Base-by-base conservation (phyloP, 2,113 vertebrate species). In the Rynchops niger region DNA sequence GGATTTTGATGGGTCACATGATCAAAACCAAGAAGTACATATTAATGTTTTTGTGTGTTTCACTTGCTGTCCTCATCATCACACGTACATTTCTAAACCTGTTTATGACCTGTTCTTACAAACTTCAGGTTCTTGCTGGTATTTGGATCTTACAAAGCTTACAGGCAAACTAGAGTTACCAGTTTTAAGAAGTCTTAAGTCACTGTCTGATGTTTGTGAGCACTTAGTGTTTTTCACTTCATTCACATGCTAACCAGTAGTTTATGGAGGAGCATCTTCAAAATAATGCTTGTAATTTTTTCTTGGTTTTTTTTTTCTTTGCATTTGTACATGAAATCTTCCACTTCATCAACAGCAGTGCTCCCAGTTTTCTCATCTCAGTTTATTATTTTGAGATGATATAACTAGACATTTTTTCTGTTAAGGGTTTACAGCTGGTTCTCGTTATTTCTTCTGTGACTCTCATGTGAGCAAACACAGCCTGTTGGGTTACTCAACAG, bases 381-480 rank as follows among this genome's bases (percentile, higher is more conserved):
- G 76, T 62, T 96, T 86, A 74, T 80, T 85, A 42, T 15, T 80
- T 71, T 67, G 82, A 40, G 59, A 76, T 73, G 61, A 81, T 79
- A 67, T 78, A 83, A 81, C 27, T 50, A 32, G 23, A 52, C 52
- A 15, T 94, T 90, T 95, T 95, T 92, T 94, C 50, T n/a, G 67
- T 66, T 61, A 71, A 71, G 50, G 80, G 40, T 80, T 86, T 95
- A 49, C 50, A 87, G 29, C 45, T 76, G 25, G 43, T 93, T 78
- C 85, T 86, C n/a, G 15, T 77, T 77, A 86, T 90, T 91, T 91
- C 69, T 91, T 92, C 67, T 25, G 61, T 63, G 95, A 69, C 42
- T 80, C 50, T 83, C 84, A 43, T 59, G 87, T 73, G 36, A 86
- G 77, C 74, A 15, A 73, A 49, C 87, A 42, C 53, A 73, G 49